A percentile compares a stretch with the other conserved stretches of the same genome.
Evolutionary conservation across 2,888 invertebrate genomes (phyloP).

Genomic region (Orgyia antiqua): DNA sequence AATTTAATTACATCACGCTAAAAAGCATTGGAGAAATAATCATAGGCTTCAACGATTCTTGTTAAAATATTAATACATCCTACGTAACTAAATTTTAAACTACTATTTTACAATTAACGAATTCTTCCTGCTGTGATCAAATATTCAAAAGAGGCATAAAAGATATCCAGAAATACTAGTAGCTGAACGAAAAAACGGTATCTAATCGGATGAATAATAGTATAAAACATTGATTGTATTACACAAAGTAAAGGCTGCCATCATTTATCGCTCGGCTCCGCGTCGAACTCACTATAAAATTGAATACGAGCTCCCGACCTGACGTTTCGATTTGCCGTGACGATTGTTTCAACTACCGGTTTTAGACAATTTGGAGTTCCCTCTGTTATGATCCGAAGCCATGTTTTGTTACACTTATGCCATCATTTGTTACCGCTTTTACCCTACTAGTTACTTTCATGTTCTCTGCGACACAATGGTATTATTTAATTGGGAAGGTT

Average conservation of each 20-base stretch:
- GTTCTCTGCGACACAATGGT: constrained; percentile 1
- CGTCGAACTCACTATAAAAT: constrained; percentile 40
- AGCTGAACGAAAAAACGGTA: constrained; percentile 23
- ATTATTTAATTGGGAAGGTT: no score
- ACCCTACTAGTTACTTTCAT: constrained; percentile 7
- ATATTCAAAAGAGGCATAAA: constrained; percentile 20
- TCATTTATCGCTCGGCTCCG: constrained; percentile 35
- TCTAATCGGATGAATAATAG: constrained; percentile 34
- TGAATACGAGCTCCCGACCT: constrained; percentile 40
- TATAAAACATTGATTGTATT: constrained; percentile 36
- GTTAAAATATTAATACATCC: no score
- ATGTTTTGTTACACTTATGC: constrained; percentile 23
- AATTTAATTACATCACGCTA: no score
- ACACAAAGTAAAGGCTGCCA: constrained; percentile 34
- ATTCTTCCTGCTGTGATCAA: constrained; percentile 15
- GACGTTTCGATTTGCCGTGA: constrained; percentile 51
- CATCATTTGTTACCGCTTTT: constrained; percentile 20
- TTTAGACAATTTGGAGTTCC: constrained; percentile 54
- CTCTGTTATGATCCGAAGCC: constrained; percentile 22
- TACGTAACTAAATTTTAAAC: no score
- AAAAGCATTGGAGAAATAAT: no score
- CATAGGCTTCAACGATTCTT: no score
- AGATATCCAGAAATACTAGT: constrained; percentile 23
- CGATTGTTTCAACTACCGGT: constrained; percentile 67
- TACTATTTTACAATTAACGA: constrained; percentile 11